phyloP scores from a whole-genome alignment of 2,797 vertebrate species.

The Hippoglossus hippoglossus region DNA sequence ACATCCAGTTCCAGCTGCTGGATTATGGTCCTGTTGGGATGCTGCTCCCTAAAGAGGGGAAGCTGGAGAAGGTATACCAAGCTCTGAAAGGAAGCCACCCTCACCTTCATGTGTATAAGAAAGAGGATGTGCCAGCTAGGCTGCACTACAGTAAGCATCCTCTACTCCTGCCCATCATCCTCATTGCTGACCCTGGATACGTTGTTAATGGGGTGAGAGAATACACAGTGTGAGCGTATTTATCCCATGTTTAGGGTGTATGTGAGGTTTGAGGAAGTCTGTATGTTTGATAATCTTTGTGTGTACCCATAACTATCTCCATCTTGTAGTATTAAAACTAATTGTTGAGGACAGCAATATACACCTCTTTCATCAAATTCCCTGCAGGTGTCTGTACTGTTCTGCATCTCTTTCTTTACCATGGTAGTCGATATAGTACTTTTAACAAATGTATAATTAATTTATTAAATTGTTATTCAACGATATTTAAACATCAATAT shows the following conservation, averaged over 20 bases:
- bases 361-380: too few relatives aligned
- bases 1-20: conserved; percentile 87
- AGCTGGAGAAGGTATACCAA: conserved; percentile 84
- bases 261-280: too few relatives aligned
- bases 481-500: too few relatives aligned
- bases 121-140: conserved; percentile 83
- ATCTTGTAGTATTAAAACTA: too few relatives aligned
- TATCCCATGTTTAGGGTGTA: background rate
- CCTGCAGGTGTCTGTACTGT: too few relatives aligned
- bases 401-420: too few relatives aligned
- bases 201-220: conserved; percentile 75
- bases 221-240: background rate
- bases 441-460: too few relatives aligned
- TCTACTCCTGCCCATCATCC: conserved; percentile 56
- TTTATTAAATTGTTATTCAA: background rate
- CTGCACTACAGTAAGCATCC: conserved; percentile 82
- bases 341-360: too few relatives aligned
- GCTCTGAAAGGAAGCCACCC: conserved; percentile 85
- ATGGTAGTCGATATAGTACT: too few relatives aligned
- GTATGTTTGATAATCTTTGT: too few relatives aligned
- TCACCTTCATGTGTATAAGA: conserved; percentile 87
- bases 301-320: too few relatives aligned
- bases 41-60: conserved; percentile 88
- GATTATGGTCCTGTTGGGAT: conserved; percentile 89
- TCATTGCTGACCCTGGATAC: conserved; percentile 77